Percentiles rank a stretch among this genome's conserved stretches.
Evolutionary conservation across 1,140 invertebrate species (phyloP).

Genomic region (Drosophila rufa): DNA sequence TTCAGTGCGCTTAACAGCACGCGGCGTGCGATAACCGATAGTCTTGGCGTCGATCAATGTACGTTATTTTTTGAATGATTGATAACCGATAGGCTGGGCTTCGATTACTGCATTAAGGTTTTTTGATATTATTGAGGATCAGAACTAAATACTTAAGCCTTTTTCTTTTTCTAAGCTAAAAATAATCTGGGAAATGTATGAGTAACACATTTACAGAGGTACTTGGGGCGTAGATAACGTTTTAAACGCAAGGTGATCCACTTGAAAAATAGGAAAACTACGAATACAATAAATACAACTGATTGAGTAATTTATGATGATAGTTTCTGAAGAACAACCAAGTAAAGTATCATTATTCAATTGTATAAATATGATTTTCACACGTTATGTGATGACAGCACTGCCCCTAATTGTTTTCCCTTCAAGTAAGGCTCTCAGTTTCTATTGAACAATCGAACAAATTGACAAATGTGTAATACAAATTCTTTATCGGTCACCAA

Average conservation of each 20-base stretch:
- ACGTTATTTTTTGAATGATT: not conserved
- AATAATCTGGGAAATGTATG: not conserved
- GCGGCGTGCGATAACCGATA: not conserved
- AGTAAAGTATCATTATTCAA: not conserved
- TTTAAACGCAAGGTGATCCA: not conserved
- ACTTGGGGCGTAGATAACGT: slow-evolving; percentile 1
- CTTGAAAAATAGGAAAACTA: slow-evolving; percentile 19
- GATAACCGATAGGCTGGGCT: no score
- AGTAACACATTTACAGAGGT: not conserved
- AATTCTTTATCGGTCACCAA: slow-evolving; percentile 8
- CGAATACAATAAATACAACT: not conserved
- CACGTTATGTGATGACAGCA: not conserved
- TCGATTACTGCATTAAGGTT: no score
- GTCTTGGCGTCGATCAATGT: not conserved
- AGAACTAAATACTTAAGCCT: no score
- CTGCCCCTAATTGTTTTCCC: not conserved
- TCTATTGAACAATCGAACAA: not conserved
- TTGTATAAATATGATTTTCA: no score
- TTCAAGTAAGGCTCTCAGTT: not conserved
- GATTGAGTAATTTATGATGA: slow-evolving; percentile 4
- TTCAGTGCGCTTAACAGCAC: not conserved
- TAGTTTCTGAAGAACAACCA: not conserved
- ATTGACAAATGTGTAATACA: not conserved
- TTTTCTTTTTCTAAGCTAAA: not conserved
- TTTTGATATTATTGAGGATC: no score